A percentile compares a stretch with the other conserved stretches of the same genome.
Conservation (phyloP, 2,113 vertebrate genomes). For the Perognathus longimembris region DNA sequence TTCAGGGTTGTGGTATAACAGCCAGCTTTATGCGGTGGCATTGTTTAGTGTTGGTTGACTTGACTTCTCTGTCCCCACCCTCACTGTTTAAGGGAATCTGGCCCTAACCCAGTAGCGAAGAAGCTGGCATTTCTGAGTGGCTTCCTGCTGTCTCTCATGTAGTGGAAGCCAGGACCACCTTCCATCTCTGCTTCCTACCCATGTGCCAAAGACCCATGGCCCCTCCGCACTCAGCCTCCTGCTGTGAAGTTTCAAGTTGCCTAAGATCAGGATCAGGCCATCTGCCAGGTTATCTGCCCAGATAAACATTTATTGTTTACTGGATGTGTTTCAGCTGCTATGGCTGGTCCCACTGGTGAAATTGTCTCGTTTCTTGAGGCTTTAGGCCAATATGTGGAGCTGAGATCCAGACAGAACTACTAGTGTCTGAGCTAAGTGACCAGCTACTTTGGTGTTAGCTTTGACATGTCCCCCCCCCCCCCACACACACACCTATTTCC, state of each 20-base stretch:
- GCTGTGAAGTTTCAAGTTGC: constrained; percentile 59
- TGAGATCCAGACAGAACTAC: constrained; percentile 56
- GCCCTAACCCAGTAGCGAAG: background rate
- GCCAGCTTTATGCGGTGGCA: constrained; percentile 78
- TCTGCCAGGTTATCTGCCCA: constrained; percentile 81
- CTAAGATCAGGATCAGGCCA: constrained; percentile 61
- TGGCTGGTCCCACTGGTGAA: constrained; percentile 65
- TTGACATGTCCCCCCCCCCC: constrained; percentile 40
- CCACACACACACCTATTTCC: too few species aligned
- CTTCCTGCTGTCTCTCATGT: constrained; percentile 71
- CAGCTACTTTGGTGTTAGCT: constrained; percentile 48
- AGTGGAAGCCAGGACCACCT: constrained; percentile 75
- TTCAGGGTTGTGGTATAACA: constrained; percentile 78
- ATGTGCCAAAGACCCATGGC: constrained; percentile 41
- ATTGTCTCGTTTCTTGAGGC: constrained; percentile 51
- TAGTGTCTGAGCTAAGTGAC: background rate
- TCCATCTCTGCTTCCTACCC: constrained; percentile 62
- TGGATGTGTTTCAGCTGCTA: constrained; percentile 75
- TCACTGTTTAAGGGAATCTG: constrained; percentile 83
- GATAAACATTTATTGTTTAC: constrained; percentile 78
- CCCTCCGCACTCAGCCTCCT: constrained; percentile 61
- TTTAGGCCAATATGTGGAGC: constrained; percentile 63
- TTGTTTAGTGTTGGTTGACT: constrained; percentile 81
- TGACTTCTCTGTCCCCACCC: constrained; percentile 80
- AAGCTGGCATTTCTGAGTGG: constrained; percentile 64